Evolutionary conservation across 2,888 invertebrate genomes (phyloP), one percentile per base, ranked within the genome.

Genomic region (Strigamia transsilvanica): DNA sequence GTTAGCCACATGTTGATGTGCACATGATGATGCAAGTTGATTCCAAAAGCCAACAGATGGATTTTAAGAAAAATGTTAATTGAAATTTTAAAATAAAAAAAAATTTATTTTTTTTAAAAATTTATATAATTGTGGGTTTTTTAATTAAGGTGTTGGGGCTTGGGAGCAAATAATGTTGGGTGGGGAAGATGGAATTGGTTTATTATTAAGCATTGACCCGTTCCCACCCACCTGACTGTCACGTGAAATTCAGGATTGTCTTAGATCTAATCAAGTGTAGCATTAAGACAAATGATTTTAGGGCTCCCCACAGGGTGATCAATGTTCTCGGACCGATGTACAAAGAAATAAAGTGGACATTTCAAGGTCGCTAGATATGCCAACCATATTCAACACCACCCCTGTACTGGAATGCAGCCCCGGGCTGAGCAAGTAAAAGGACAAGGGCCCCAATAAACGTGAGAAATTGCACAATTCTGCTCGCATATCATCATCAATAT

Each of bases 331-430:
- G 56, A 27, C 32, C 32, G 1, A 15, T 73, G 27, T 32, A 32
- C 73, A 73, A 73, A 73, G 73, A 73, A 73, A 73, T 73, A 73
- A 73, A 73, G 73, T 73, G 73, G 73, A 73, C 73, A 73, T 73
- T 73, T 73, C 73, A 73, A 73, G 73, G 73, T 73, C 73, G n/a
- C 27, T 13, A 73, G 73, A 73, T 73, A 73, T 73, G 73, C 73
- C 73, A 32, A 73, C 73, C 73, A 73, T 73, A 73, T 73, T 73
- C 73, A 73, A 73, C 73, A 73, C 73, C 73, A 73, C 73, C 73
- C 73, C 73, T 73, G 73, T 13, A 73, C 27, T 73, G 73, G 73
- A 73, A 73, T 73, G 73, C 73, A 73, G 73, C 73, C 73, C 1
- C 27, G n/a, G 73, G 73, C 73, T 73, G 73, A 73, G 73, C 73